These are phyloP conservation scores for Carassius auratus DNA, from an alignment of 2,113 vertebrate genomes.

Conservation along the genomic window DNA sequence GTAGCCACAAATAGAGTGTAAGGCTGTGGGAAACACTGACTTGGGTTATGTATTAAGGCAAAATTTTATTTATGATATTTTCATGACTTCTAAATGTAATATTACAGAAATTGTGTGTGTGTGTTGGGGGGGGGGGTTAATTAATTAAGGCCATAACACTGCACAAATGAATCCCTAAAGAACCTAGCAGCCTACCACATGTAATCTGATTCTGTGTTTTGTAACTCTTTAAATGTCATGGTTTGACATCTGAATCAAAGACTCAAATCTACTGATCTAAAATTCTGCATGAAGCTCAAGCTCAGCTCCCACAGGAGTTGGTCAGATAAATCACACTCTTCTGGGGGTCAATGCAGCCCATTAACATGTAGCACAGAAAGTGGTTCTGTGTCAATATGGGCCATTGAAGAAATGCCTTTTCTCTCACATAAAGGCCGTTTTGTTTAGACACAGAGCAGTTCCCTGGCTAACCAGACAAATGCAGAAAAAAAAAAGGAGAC, in stretches of 20 bases:
- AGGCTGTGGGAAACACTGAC: too few relatives aligned
- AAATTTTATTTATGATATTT: too few relatives aligned
- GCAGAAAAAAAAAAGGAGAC: conserved; percentile 12
- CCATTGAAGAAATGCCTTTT: conserved; percentile 8
- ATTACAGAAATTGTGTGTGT: too few relatives aligned
- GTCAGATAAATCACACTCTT: conserved; percentile 30
- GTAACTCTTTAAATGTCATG: neutral
- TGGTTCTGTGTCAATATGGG: conserved; percentile 28
- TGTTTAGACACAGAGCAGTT: conserved; percentile 21
- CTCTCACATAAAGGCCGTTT: conserved; percentile 26
- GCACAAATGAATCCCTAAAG: neutral
- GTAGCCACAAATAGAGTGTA: too few relatives aligned
- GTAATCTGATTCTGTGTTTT: neutral
- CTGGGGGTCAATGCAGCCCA: conserved; percentile 13
- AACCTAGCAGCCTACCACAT: neutral
- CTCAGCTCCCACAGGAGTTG: neutral
- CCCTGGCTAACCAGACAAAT: conserved; percentile 22
- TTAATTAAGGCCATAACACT: neutral
- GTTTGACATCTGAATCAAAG: neutral
- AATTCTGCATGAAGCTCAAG: neutral
- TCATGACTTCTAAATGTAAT: too few relatives aligned
- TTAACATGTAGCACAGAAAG: conserved; percentile 40
- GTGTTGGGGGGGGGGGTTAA: too few relatives aligned
- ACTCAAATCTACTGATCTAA: too few relatives aligned
- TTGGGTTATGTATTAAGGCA: too few relatives aligned